Percentiles rank a stretch among this genome's conserved stretches.
These are phyloP conservation scores for Micronycteris hirsuta DNA, from an alignment of 2,113 vertebrate genomes.

Conservation along the genomic window DNA sequence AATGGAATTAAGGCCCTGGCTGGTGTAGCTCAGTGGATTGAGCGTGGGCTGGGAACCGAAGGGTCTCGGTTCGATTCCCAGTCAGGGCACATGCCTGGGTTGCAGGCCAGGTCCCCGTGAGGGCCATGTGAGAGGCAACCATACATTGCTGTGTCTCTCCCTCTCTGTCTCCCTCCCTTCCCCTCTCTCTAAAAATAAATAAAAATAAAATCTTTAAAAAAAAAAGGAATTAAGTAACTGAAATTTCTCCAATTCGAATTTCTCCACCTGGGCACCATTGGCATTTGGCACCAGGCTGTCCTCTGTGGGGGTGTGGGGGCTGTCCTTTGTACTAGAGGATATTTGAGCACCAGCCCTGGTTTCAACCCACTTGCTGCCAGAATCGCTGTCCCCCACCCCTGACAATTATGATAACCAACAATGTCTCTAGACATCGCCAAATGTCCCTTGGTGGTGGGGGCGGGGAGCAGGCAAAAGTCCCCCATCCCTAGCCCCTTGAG, in stretches of 20 bases:
- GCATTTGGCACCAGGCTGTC: neutral
- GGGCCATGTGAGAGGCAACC: too few relatives aligned
- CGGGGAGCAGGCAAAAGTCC: neutral
- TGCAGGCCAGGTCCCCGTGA: too few relatives aligned
- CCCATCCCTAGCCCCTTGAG: neutral
- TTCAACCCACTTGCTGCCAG: neutral
- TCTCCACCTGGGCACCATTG: neutral
- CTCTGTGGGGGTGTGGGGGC: neutral
- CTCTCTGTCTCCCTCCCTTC: too few relatives aligned
- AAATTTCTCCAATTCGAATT: neutral
- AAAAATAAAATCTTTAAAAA: too few relatives aligned
- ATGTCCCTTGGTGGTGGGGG: neutral
- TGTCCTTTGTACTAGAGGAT: neutral
- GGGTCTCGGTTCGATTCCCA: too few relatives aligned
- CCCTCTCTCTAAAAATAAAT: too few relatives aligned
- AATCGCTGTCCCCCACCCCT: neutral
- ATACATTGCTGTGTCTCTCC: too few relatives aligned
- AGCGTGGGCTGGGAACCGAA: too few relatives aligned
- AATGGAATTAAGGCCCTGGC: constrained; percentile 13
- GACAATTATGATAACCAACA: neutral
- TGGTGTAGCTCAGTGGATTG: too few relatives aligned
- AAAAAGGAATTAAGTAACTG: neutral
- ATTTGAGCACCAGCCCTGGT: neutral
- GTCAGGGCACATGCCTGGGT: too few relatives aligned
- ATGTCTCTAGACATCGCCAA: neutral